These are phyloP conservation scores for Lethrus apterus DNA, from an alignment of 1,140 invertebrate species.

Conservation along the genomic window DNA sequence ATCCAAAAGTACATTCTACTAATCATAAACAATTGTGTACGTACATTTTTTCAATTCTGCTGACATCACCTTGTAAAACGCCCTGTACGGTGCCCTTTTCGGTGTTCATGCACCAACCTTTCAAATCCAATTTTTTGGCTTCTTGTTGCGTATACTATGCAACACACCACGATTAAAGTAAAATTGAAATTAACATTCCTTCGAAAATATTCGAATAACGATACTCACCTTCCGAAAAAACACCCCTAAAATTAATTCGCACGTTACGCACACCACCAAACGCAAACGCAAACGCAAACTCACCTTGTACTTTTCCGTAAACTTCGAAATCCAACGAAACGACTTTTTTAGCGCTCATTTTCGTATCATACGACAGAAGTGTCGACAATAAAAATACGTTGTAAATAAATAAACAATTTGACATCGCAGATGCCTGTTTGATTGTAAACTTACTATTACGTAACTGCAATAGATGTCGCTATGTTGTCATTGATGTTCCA, in stretches of 20 bases:
- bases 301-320: constrained; percentile 55
- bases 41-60: constrained; percentile 62
- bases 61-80: constrained; percentile 55
- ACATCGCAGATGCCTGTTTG: not conserved
- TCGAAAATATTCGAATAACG: no score
- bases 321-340: constrained; percentile 54
- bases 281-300: constrained; percentile 15
- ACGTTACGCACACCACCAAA: constrained; percentile 2
- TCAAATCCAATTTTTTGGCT: constrained; percentile 55
- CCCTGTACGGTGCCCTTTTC: constrained; percentile 62
- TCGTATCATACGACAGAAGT: not conserved
- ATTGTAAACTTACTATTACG: not conserved
- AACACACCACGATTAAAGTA: not conserved
- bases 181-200: constrained; percentile 14
- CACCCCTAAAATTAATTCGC: constrained; percentile 43
- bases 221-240: constrained; percentile 56
- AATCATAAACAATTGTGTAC: no score
- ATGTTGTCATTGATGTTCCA: not conserved
- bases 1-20: no score
- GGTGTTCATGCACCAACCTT: constrained; percentile 75
- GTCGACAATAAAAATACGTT: constrained; percentile 7
- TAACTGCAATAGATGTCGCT: not conserved
- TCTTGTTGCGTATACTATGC: constrained; percentile 59
- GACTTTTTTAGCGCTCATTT: constrained; percentile 29
- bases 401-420: constrained; percentile 12